Percentiles rank a stretch among this genome's conserved stretches.
Conservation (phyloP, 2,888 invertebrate species). For the Cerastis leucographa region DNA sequence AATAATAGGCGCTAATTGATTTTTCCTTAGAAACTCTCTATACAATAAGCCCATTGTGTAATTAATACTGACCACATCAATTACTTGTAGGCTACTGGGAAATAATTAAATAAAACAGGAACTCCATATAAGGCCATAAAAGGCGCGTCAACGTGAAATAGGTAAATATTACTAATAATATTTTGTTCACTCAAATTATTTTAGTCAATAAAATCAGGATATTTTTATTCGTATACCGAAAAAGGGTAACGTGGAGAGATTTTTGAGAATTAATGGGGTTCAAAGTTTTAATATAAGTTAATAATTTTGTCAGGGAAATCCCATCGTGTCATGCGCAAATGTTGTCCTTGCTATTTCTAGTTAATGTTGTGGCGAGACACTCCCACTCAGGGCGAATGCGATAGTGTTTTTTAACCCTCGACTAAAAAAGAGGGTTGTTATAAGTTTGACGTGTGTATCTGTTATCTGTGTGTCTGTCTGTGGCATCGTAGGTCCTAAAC, state of each 20-base stretch:
- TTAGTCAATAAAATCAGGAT: not conserved
- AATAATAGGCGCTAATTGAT: not conserved
- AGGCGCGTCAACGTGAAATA: not conserved
- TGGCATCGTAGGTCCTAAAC: too few species aligned
- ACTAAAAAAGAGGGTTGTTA: too few species aligned
- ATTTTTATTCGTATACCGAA: not conserved
- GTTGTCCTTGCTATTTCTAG: not conserved
- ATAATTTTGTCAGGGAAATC: not conserved
- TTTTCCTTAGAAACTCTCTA: not conserved
- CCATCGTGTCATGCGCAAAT: not conserved
- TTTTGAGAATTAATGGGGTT: not conserved
- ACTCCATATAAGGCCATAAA: not conserved
- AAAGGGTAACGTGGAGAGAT: not conserved
- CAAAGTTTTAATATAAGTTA: not conserved
- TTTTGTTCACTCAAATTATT: not conserved
- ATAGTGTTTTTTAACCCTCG: too few species aligned
- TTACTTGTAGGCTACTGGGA: not conserved
- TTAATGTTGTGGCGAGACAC: too few species aligned
- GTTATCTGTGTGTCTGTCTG: too few species aligned
- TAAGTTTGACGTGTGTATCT: too few species aligned
- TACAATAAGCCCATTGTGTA: not conserved
- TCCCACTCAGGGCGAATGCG: too few species aligned
- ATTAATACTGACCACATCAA: slow-evolving; percentile 19
- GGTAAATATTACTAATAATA: not conserved
- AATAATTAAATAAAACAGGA: not conserved